Base-by-base conservation (phyloP, 2,113 vertebrate genomes). In the Clinocottus analis region DNA sequence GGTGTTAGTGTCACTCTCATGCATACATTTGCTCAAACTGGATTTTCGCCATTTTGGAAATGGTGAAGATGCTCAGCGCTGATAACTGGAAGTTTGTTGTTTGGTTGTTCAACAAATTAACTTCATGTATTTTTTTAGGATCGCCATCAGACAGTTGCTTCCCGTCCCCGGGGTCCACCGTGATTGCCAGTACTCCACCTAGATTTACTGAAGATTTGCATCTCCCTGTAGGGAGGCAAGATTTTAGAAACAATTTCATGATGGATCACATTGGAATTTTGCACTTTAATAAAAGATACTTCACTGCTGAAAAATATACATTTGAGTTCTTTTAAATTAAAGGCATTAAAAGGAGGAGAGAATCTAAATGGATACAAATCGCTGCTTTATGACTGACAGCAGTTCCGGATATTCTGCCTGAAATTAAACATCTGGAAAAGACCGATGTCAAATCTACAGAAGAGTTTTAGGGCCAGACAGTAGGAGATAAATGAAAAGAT, bases 11-110 rank as follows among this genome's bases (percentile, higher is more conserved):
- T 70, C 72, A 73, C 65, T 65, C 65, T 73, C 25, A 59, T 53
- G 80, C 72, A 53, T 86, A 56, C 62, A 83, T 84, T 84, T 75
- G 39, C 60, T 77, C 51, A 4, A 58, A 59, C 3, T 73, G 53
- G 23, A 65, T 55, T 67, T 65, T 77, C 25, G 2, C 29, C 33
- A 39, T 67, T 77, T 74, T 61, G 41, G 45, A 27, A 41, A 27
- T 16, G n/a, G 49, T 56, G 17, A 27, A 23, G 37, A 59, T 6
- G 31, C 0, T 9, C 39, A 66, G n/a, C 11, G 19, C 53, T 61
- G 7, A 31, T 17, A 43, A 27, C 33, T 35, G 47, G 51, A 5
- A 53, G 13, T 60, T 62, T 76, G 13, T 65, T 25, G 10, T 58
- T 27, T 60, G 27, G 25, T 23, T 12, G 1, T 53, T 27, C 21